Conservation (phyloP, 2,113 vertebrate genomes). For the Progne subis region DNA sequence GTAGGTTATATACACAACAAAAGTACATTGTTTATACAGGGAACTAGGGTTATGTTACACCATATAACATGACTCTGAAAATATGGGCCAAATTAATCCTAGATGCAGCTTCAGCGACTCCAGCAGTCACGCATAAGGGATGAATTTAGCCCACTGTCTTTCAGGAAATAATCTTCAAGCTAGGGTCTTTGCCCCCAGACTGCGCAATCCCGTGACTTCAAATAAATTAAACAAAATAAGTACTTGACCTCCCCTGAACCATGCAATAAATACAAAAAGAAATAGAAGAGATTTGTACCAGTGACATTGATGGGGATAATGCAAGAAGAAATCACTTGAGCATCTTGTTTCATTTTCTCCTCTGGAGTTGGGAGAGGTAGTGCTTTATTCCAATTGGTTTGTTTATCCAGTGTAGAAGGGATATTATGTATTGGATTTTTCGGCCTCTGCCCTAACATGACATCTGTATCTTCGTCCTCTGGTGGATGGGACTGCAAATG, state of each 20-base stretch:
- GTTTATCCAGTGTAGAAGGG: slow-evolving; percentile 97
- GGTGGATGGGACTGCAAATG: slow-evolving; percentile 86
- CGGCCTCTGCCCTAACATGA: slow-evolving; percentile 90
- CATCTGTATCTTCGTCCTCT: slow-evolving; percentile 87
- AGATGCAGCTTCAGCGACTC: background rate
- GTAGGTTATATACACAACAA: slow-evolving; percentile 68
- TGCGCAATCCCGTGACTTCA: slow-evolving; percentile 11
- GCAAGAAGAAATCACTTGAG: slow-evolving; percentile 92
- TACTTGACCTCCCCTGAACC: slow-evolving; percentile 58
- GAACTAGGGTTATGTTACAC: slow-evolving; percentile 24
- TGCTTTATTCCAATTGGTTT: slow-evolving; percentile 96
- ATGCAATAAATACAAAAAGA: slow-evolving; percentile 59
- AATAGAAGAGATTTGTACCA: slow-evolving; percentile 82
- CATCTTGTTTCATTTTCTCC: slow-evolving; percentile 94
- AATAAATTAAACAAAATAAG: slow-evolving; percentile 54
- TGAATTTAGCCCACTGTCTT: slow-evolving; percentile 46
- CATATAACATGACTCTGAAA: slow-evolving; percentile 6
- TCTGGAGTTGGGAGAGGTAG: slow-evolving; percentile 97
- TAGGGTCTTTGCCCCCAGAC: slow-evolving; percentile 17
- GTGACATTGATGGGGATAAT: slow-evolving; percentile 99
- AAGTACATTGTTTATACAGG: slow-evolving; percentile 36
- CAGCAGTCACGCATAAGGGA: background rate
- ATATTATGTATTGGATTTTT: slow-evolving; percentile 93
- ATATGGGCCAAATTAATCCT: slow-evolving; percentile 42
- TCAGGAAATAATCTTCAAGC: slow-evolving; percentile 7